phyloP scores from a whole-genome alignment of 2,888 invertebrate genomes.

The Perithous albicinctus region DNA sequence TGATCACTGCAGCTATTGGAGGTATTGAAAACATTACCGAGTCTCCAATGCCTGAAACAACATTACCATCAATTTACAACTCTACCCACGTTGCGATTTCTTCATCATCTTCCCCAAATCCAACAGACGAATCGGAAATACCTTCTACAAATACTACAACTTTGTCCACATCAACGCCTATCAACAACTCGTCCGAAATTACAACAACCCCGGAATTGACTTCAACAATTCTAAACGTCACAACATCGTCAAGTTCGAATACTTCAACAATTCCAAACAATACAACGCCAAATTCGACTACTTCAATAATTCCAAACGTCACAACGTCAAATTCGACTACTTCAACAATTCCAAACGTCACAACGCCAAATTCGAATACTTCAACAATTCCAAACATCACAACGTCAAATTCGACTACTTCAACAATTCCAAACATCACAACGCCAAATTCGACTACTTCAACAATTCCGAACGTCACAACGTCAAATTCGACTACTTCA shows the following conservation, averaged over 20 bases:
- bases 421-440: too few species aligned
- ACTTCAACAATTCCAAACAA: neutral
- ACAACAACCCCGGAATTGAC: neutral
- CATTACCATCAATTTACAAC: neutral
- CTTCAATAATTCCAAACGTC: too few species aligned
- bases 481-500: too few species aligned
- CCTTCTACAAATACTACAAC: neutral
- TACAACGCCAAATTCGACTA: too few species aligned
- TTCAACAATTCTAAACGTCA: neutral
- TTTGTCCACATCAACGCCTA: neutral
- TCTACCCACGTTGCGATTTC: neutral
- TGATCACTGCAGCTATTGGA: neutral
- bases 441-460: too few species aligned
- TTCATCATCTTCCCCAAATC: neutral
- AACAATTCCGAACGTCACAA: too few species aligned
- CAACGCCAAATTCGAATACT: too few species aligned
- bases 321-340: too few species aligned
- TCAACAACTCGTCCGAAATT: neutral
- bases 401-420: too few species aligned
- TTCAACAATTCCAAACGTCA: neutral
- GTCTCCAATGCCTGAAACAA: neutral
- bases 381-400: too few species aligned
- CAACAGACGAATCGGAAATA: neutral
- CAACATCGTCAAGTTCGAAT: neutral
- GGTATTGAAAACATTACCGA: neutral